Evolutionary conservation across 37 sponge, comb jelly and placozoan genomes (phyloP), one percentile per base, ranked within the genome.

Genomic region (Aphrocallistes beatrix): DNA sequence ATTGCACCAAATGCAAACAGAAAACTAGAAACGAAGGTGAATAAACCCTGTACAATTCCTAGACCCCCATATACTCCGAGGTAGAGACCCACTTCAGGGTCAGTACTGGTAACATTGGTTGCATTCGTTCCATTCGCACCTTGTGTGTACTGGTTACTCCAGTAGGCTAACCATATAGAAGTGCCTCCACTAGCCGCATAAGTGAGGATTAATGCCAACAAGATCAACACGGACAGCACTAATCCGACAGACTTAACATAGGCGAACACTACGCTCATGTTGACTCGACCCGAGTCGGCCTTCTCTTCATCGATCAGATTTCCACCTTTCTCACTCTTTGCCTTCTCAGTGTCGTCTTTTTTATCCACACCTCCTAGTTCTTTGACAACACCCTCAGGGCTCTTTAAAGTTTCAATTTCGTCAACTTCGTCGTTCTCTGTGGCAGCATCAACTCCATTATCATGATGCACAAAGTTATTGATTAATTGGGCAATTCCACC

Each of bases 401-500:
- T n/a, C n/a, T n/a, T n/a, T 82, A 82, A 19, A 3, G 75, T 19
- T 19, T 3, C 21, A 19, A 13, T 30, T 6, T 32, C 75, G 13
- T 82, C 45, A 36, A 17, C 16, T 81, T 16, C 36, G 9, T 82
- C 75, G 3, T 13, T 30, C 17, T 60, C 34, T 60, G 75, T 13
- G 10, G 6, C 75, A 19, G 75, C 6, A 3, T 3, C 8, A 60
- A 6, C 32, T 21, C 17, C 75, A 60, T 19, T 60, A 6, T 30
- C 75, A 60, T 19, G 10, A 50, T 36, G 86, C 36, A 82, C 85
- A 37, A 86, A 91, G 36, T 86, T 92, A 17, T 81, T 25, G 10
- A 90, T 36, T 38, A 96, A 91, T 81, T 96, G 93, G 30, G 97
- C 91, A 87, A 96, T 94, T 23, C 86, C 89, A 82, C 96, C 94